These are phyloP conservation scores for Scelioninae gen. 1 DNA, from an alignment of 2,888 invertebrate genomes.

Conservation along the genomic window DNA sequence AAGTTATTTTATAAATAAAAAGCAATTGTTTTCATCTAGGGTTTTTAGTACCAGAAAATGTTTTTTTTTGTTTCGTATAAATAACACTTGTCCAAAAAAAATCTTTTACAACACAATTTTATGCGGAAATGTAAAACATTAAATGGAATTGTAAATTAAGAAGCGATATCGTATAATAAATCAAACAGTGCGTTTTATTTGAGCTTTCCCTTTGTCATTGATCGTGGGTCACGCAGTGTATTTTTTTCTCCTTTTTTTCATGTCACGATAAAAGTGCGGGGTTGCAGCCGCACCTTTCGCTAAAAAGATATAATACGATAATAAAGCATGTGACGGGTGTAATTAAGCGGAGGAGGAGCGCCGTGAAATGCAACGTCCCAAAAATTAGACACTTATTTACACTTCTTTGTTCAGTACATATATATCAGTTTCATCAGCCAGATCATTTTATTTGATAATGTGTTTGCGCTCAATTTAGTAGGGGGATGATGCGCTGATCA, in stretches of 20 bases:
- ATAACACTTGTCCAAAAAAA: no score
- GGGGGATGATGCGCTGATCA: neutral
- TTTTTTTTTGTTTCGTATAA: no score
- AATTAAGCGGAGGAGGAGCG: slow-evolving; percentile 46
- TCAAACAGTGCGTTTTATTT: slow-evolving; percentile 39
- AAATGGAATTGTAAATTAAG: slow-evolving; percentile 2
- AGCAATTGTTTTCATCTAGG: no score
- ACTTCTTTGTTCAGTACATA: slow-evolving; percentile 2
- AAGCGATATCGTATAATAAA: slow-evolving; percentile 30
- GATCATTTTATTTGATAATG: slow-evolving; percentile 21
- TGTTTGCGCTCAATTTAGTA: neutral
- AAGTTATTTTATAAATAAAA: no score
- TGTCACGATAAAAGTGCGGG: slow-evolving; percentile 34
- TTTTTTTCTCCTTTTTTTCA: no score
- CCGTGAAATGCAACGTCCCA: slow-evolving; percentile 10
- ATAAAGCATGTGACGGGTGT: slow-evolving; percentile 17
- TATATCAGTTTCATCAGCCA: slow-evolving; percentile 15
- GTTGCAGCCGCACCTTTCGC: slow-evolving; percentile 43
- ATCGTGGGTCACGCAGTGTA: slow-evolving; percentile 42
- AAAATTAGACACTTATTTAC: slow-evolving; percentile 15
- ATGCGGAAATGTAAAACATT: neutral
- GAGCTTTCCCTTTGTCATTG: slow-evolving; percentile 36
- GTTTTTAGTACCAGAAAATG: no score
- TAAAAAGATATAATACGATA: slow-evolving; percentile 39
- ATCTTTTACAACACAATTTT: no score